These are phyloP conservation scores for Eupeodes corollae DNA, from an alignment of 1,140 invertebrate species.

Conservation along the genomic window DNA sequence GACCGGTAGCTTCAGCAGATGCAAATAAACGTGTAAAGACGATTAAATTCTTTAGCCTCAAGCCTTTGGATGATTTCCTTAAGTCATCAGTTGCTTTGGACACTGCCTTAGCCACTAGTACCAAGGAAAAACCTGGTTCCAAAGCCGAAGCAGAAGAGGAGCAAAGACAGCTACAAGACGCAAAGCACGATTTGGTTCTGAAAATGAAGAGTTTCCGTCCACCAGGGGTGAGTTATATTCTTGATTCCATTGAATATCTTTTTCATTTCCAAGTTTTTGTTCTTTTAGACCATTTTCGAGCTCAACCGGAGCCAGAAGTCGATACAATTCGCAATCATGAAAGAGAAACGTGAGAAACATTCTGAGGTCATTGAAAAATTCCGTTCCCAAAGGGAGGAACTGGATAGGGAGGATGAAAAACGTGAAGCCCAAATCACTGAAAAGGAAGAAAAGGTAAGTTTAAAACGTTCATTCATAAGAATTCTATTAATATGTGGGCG, in stretches of 20 bases:
- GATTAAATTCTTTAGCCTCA: slow-evolving; percentile 34
- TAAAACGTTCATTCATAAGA: neutral
- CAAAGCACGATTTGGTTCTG: slow-evolving; percentile 48
- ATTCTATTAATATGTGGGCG: no score
- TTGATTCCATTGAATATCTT: slow-evolving; percentile 5
- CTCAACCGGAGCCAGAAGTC: slow-evolving; percentile 72
- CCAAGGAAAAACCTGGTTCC: slow-evolving; percentile 6
- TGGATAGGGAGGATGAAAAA: slow-evolving; percentile 26
- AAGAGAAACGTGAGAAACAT: slow-evolving; percentile 54
- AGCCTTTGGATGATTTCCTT: slow-evolving; percentile 34
- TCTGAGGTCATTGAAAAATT: slow-evolving; percentile 46
- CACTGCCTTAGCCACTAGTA: slow-evolving; percentile 16
- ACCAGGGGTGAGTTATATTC: slow-evolving; percentile 53
- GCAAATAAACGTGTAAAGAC: slow-evolving; percentile 71
- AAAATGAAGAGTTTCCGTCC: slow-evolving; percentile 77
- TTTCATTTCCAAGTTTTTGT: slow-evolving; percentile 15
- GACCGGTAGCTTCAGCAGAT: slow-evolving; percentile 76
- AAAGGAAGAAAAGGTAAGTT: slow-evolving; percentile 6
- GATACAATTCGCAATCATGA: slow-evolving; percentile 57
- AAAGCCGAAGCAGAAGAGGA: slow-evolving; percentile 17
- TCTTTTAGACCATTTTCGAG: slow-evolving; percentile 86
- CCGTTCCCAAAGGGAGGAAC: slow-evolving; percentile 31
- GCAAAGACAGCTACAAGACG: slow-evolving; percentile 30
- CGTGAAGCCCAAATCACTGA: slow-evolving; percentile 14
- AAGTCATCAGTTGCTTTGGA: slow-evolving; percentile 15